Evolutionary conservation across 2,797 vertebrate genomes (phyloP), one percentile per base, ranked within the genome.

Genomic region (Sparus aurata): DNA sequence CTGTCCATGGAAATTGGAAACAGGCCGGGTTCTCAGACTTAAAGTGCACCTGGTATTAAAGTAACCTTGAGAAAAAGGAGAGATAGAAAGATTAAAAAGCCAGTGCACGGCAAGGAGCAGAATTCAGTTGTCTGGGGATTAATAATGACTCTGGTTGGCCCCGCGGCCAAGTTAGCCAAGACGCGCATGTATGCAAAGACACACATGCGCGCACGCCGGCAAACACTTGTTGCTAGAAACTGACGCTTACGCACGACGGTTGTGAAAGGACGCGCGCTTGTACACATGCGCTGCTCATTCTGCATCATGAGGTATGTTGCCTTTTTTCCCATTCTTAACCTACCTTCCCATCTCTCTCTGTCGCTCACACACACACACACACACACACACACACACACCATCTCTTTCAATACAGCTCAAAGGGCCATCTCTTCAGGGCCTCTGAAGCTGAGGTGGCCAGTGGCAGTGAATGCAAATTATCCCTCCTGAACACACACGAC

Each of bases 391-490:
- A 70, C 75, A 87, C 68, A 69, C 70, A 68, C 84, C 75, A 73
- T 88, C 83, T 91, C 90, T 90, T 90, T 92, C 90, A 83, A 41
- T 84, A 75, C 74, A 74, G 88, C 93, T 95, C 92, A 94, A 95
- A 95, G 89, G 91, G 70, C 78, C 86, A 80, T 94, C 93, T 95
- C 94, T 95, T 94, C 88, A 91, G 90, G 87, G 91, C 89, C 87
- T 91, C 93, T 93, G 90, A 92, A 91, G 92, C 93, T 75, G 90
- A 91, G 93, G 87, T 87, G 75, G 88, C 89, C 92, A 27, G 79
- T 93, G 91, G 93, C 86, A 73, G 69, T 90, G 95, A 94, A 95
- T 95, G 94, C 94, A 95, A 95, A 95, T 94, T 23, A 91, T 50
- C 49, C 73, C 49, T 73, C 47, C 46, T 66, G 30, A 69, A 62